A percentile compares a stretch with the other conserved stretches of the same genome.
Evolutionary conservation across 2,797 vertebrate species (phyloP).

Genomic region (Kryptolebias ocellatus): DNA sequence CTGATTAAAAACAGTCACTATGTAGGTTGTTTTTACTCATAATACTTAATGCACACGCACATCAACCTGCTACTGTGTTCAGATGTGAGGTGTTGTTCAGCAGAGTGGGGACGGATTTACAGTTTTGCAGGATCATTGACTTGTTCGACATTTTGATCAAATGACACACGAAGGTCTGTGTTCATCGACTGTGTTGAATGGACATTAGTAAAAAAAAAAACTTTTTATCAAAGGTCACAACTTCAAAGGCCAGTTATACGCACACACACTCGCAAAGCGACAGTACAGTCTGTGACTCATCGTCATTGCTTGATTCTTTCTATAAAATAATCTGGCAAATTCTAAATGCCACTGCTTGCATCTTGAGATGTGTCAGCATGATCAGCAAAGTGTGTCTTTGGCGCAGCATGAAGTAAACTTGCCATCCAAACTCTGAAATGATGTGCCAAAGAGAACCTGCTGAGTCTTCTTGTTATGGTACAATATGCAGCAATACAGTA

Average conservation of each 20-base stretch:
- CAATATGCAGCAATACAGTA: too few species aligned
- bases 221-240: constrained; percentile 44
- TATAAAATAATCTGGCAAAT: constrained; percentile 52
- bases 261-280: constrained; percentile 5
- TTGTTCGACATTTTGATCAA: constrained; percentile 26
- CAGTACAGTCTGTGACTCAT: constrained; percentile 42
- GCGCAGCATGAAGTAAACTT: constrained; percentile 36
- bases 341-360: constrained; percentile 49
- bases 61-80: constrained; percentile 29
- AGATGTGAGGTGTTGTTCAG: constrained; percentile 18
- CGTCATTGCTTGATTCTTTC: constrained; percentile 33
- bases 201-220: constrained; percentile 34
- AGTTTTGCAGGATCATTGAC: constrained; percentile 11
- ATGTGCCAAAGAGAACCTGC: constrained; percentile 31
- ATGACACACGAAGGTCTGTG: constrained; percentile 15
- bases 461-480: background rate
- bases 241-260: constrained; percentile 41
- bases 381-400: constrained; percentile 39
- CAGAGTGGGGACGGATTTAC: background rate
- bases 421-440: constrained; percentile 26
- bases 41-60: constrained; percentile 36
- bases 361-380: constrained; percentile 36
- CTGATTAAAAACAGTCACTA: constrained; percentile 59
- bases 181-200: constrained; percentile 13
- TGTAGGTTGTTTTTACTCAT: constrained; percentile 62